Base-by-base conservation (phyloP, 2,797 vertebrate genomes). In the Lagocephalus sceleratus region DNA sequence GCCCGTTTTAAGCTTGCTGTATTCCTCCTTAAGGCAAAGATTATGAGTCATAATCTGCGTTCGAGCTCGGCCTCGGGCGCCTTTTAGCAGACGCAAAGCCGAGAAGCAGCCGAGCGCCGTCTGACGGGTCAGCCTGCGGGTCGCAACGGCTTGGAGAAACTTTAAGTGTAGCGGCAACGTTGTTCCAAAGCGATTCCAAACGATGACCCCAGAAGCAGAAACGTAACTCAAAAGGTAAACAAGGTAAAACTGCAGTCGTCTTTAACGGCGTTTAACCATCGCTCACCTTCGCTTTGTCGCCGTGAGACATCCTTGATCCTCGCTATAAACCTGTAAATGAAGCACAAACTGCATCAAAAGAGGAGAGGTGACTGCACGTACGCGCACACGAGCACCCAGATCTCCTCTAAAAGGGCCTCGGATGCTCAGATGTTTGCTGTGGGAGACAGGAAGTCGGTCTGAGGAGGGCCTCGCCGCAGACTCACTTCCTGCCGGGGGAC, bases 281-380 rank as follows among this genome's bases (percentile, higher is more conserved):
- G n/a, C 87, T 78, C 74, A 91, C 91, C 90, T 92, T 92, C 51
- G 88, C 71, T 88, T 92, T 92, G 55, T 92, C 91, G 3, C 87
- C 87, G 71, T 92, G 90, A 87, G 91, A 92, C 91, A 92, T 92
- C 20, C 57, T 81, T 70, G 29, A 16, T 58, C 35, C 43, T 73
- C 46, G 51, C 49, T 66, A n/a, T n/a, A 6, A 60, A 66, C 73
- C 88, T 90, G 69, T 50, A 68, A 57, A 59, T 57, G 2, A 48
- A 11, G 14, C 1, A 32, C n/a, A n/a, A n/a, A n/a, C 1, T 7
- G 11, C 0, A 51, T 61, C 12, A 76, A 6, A 56, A 1, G 25
- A 2, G 49, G 5, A 66, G 7, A n/a, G n/a, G n/a, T n/a, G n/a
- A n/a, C n/a, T 29, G 5, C 26, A 2, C 10, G 5, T 5, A n/a